Evolutionary conservation across 2,113 vertebrate species (phyloP).

Genomic region (Nothocercus julius): DNA sequence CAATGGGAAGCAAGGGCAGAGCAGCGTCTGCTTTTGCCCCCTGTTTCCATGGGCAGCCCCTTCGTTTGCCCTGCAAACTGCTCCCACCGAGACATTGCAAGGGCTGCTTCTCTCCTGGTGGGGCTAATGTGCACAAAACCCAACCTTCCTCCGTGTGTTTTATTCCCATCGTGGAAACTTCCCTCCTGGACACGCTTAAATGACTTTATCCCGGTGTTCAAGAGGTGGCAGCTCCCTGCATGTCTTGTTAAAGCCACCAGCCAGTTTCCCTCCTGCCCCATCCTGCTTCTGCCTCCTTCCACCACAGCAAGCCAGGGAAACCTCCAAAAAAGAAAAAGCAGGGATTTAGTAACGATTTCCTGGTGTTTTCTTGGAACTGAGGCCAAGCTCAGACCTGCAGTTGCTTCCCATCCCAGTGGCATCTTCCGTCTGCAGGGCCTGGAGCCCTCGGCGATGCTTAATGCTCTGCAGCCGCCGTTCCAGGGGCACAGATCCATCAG

Average conservation of each 20-base stretch:
- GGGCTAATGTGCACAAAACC: neutral
- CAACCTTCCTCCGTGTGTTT: neutral
- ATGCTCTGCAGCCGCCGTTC: slow-evolving; percentile 6
- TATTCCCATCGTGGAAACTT: neutral
- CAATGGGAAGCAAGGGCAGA: neutral
- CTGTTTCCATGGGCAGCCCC: rapidly evolving
- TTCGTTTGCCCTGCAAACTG: slow-evolving; percentile 9
- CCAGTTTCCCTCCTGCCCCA: neutral
- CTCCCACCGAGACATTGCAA: rapidly evolving
- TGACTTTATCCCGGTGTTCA: neutral
- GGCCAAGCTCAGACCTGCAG: no score
- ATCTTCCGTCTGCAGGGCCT: no score
- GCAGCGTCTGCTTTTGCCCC: neutral
- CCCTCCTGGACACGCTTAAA: neutral
- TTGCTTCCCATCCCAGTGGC: no score
- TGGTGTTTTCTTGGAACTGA: no score
- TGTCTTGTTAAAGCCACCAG: neutral
- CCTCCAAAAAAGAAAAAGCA: no score
- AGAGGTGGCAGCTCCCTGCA: neutral
- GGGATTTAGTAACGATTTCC: no score
- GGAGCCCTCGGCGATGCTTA: neutral
- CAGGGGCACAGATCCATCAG: slow-evolving; percentile 71
- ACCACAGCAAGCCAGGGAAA: no score
- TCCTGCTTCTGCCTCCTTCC: neutral
- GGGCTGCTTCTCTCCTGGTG: neutral